Base-by-base conservation (phyloP, 2,888 invertebrate species). In the Diachrysia chrysitis region DNA sequence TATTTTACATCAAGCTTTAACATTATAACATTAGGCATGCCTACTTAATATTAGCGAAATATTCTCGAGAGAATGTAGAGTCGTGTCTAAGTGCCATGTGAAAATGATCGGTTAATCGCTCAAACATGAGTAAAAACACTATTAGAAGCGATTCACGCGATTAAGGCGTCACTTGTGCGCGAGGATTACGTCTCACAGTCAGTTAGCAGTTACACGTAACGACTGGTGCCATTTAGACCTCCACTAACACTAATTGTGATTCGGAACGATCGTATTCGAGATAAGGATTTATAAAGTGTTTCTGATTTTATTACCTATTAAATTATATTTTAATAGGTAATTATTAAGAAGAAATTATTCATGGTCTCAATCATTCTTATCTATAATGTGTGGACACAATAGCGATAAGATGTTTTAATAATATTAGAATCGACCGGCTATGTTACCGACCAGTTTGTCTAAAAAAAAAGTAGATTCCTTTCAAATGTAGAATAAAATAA, bases 241-340 rank as follows among this genome's bases (percentile, higher is more conserved):
- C 62, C 77, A 66, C 72, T 76, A 65, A 67, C 61, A 54, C 55
- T 58, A 59, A 67, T 80, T 76, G 69, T 69, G 66, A 79, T 65
- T 64, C 61, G 55, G 54, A 72, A 57, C 67, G 59, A 69, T 67
- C 32, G 35, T 17, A 54, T 25, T 42, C 5, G 7, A 61, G 54
- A 63, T 58, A 54, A 37, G 53, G 58, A 37, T 57, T 29, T 48
- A 51, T 12, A 4, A 66, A 54, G 21, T 35, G 42, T 42, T 66
- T 61, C 42, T 23, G 12, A 55, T 69, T 65, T 46, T 23, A 14
- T 63, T 48, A 58, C 55, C 25, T 58, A 48, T 48, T 48, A 48
- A 25, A n/a, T 23, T n/a, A n/a, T n/a, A n/a, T n/a, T n/a, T n/a
- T n/a, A n/a, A n/a, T n/a, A n/a, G n/a, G n/a, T n/a, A n/a, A n/a